These are phyloP conservation scores for Gryon sp. DNA, from an alignment of 1,140 invertebrate genomes.

Conservation along the genomic window DNA sequence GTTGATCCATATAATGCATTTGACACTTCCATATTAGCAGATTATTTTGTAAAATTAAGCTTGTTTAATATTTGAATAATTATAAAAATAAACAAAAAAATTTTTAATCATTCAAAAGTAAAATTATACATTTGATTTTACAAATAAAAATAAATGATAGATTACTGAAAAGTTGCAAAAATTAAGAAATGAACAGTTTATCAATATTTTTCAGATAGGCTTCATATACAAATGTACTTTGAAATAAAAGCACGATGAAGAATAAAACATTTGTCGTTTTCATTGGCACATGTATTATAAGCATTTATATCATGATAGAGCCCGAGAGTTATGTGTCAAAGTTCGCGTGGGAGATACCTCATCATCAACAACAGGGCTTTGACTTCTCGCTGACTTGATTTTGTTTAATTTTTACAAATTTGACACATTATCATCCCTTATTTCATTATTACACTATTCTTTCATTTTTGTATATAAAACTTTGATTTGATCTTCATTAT, in stretches of 20 bases:
- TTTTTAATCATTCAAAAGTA: neutral
- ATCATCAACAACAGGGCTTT: constrained; percentile 57
- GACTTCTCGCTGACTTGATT: constrained; percentile 42
- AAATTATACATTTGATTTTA: constrained; percentile 4
- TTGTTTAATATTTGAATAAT: neutral
- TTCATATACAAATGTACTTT: too few species aligned
- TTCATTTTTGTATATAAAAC: too few species aligned
- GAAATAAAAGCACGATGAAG: too few species aligned
- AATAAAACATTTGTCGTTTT: constrained; percentile 26
- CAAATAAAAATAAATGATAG: too few species aligned
- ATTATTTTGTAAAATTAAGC: constrained; percentile 8
- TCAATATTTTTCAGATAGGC: too few species aligned
- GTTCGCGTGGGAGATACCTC: constrained; percentile 59
- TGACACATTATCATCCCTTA: too few species aligned
- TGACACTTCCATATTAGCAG: constrained; percentile 30
- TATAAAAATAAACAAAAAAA: neutral
- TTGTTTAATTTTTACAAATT: too few species aligned
- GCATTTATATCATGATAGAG: constrained; percentile 49
- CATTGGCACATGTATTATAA: constrained; percentile 57
- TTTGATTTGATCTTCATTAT: too few species aligned
- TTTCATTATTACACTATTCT: too few species aligned
- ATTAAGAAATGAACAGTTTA: too few species aligned
- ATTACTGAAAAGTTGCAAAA: too few species aligned
- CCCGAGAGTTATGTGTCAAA: constrained; percentile 57
- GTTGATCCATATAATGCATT: constrained; percentile 29